A percentile compares a stretch with the other conserved stretches of the same genome.
phyloP scores from a whole-genome alignment of 2,888 invertebrate genomes.

The Abrostola tripartita region DNA sequence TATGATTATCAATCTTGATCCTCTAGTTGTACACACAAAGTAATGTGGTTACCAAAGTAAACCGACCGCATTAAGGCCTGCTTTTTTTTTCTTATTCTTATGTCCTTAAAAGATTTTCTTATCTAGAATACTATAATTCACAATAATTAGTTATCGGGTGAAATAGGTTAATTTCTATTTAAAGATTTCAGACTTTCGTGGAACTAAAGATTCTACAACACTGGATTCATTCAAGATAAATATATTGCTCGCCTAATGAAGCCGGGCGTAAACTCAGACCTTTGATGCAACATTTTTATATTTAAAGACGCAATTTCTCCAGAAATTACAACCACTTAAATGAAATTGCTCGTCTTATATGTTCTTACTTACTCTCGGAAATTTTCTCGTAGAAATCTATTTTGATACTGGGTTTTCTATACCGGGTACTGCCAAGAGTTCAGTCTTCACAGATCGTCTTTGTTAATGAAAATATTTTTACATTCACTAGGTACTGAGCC shows the following conservation, averaged over 20 bases:
- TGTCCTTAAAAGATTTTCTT: too few species aligned
- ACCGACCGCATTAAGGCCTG: too few species aligned
- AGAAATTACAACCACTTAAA: constrained; percentile 42
- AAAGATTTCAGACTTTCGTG: background rate
- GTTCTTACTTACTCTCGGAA: constrained; percentile 22
- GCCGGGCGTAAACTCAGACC: constrained; percentile 18
- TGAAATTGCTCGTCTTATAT: constrained; percentile 38
- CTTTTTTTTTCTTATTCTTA: too few species aligned
- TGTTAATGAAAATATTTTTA: constrained; percentile 50
- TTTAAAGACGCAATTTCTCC: constrained; percentile 29
- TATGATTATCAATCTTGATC: too few species aligned
- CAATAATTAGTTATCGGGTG: too few species aligned
- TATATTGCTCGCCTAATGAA: constrained; percentile 3
- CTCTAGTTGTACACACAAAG: too few species aligned
- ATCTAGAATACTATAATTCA: too few species aligned
- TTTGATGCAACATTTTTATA: constrained; percentile 33
- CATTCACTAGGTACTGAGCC: constrained; percentile 18
- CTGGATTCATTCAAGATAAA: constrained; percentile 1
- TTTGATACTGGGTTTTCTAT: constrained; percentile 2
- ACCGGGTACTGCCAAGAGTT: too few species aligned
- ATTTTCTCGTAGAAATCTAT: constrained; percentile 26
- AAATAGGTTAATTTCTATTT: background rate
- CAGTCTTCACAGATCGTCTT: too few species aligned
- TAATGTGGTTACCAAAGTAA: too few species aligned
- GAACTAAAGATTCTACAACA: constrained; percentile 5